Percentiles rank a stretch among this genome's conserved stretches.
These are phyloP conservation scores for Sylvilagus bachmani DNA, from an alignment of 2,113 vertebrate species.

Conservation along the genomic window DNA sequence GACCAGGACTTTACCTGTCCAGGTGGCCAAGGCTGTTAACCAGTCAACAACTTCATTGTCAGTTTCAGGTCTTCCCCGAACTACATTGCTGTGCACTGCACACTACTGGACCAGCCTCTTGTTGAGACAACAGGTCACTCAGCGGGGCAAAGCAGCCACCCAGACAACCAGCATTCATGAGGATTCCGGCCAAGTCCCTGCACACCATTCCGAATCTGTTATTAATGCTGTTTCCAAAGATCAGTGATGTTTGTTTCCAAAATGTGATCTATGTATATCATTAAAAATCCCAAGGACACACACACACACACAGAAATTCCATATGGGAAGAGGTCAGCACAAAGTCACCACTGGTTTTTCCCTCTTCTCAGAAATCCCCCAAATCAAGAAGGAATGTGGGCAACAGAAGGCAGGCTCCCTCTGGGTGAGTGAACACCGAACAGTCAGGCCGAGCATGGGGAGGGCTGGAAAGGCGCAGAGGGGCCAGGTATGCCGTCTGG, in stretches of 20 bases:
- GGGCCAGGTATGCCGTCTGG: neutral
- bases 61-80: neutral
- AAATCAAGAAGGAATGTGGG: neutral
- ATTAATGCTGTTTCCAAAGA: neutral
- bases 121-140: neutral
- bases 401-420: neutral
- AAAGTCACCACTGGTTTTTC: neutral
- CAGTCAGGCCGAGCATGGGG: too few species aligned
- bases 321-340: neutral
- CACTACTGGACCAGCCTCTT: neutral
- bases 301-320: neutral
- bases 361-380: neutral
- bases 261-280: neutral
- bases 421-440: too few species aligned
- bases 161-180: neutral
- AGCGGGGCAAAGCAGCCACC: neutral
- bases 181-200: neutral
- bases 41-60: neutral
- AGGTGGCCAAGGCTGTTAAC: neutral
- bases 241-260: constrained; percentile 22
- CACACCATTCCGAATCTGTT: neutral
- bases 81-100: neutral
- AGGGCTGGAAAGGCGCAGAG: neutral
- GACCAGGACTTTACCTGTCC: neutral
- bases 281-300: constrained; percentile 13